Evolutionary conservation across 1,140 invertebrate genomes (phyloP), one percentile per base, ranked within the genome.

Genomic region (Panagrolaimus sp.): DNA sequence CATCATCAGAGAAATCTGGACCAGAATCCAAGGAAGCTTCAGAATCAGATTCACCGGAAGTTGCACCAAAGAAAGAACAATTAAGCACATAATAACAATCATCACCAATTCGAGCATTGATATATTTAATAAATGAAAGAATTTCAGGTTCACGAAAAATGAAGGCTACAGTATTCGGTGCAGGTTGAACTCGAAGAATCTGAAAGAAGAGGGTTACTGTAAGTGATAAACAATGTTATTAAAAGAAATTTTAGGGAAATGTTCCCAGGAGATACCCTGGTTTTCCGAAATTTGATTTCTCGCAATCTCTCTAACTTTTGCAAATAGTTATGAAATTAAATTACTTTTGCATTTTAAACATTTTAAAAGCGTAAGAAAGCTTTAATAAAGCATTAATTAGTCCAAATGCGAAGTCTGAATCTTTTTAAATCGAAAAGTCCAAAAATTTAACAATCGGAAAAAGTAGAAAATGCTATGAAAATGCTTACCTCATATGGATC

Each of bases 101-200:
- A 38, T 67, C 63, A 20, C 57, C 72, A 8, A 68, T 65, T 31
- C 45, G 66, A 31, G 57, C 61, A 44, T 79, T 76, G 5, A 79
- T 31, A 63, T 76, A 76, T 53, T 76, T 76, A 0, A 65, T 75
- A 67, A 76, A 76, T 38, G 75, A 76, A 14, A 76, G 25, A n/a
- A 76, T 68, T 20, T 77, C 72, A 9, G 77, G 76, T 66, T 76
- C 76, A 13, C 75, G 73, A 65, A 78, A 76, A 25, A 78, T 68
- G 16, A 76, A 63, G 0, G 72, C 72, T 9, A 62, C 47, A 14
- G 53, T 47, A 51, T 76, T 76, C n/a, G 57, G 27, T 20, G 25
- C 7, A 5, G 75, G 75, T 11, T 44, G 20, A 42, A 78, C 63
- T 11, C 76, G 76, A 38, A 76, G 20, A 14, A 75, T 67, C 74